Percentiles rank a stretch among this genome's conserved stretches.
These are phyloP conservation scores for Eupithecia dodoneata DNA, from an alignment of 2,888 invertebrate genomes.

Conservation along the genomic window DNA sequence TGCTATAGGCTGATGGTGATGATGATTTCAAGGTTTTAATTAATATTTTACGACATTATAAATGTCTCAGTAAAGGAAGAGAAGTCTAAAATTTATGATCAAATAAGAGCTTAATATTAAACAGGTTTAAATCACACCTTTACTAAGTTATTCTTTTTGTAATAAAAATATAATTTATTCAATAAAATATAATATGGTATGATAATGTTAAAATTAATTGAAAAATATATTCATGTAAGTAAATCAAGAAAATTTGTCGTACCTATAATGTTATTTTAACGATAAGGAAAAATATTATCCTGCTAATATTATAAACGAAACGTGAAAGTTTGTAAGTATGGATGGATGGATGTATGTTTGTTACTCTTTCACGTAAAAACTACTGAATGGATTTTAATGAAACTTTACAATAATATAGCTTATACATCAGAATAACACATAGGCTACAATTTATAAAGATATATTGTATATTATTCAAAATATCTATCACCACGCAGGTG, in stretches of 20 bases:
- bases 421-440: no score
- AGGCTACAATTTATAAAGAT: no score
- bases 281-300: no score
- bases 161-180: slow-evolving; percentile 8
- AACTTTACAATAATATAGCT: no score
- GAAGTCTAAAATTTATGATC: neutral
- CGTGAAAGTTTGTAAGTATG: no score
- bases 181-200: neutral
- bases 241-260: neutral
- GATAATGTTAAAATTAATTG: neutral
- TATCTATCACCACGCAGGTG: no score
- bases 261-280: neutral
- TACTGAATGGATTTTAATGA: no score
- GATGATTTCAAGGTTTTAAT: neutral
- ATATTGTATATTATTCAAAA: no score
- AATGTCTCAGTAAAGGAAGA: neutral
- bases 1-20: no score
- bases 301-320: no score
- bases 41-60: neutral
- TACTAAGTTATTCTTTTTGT: neutral
- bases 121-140: neutral
- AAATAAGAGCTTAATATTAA: neutral
- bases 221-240: neutral
- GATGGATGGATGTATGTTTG: no score
- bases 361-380: no score